A percentile compares a stretch with the other conserved stretches of the same genome.
These are phyloP conservation scores for Parnassius apollo DNA, from an alignment of 2,888 invertebrate genomes.

Conservation along the genomic window DNA sequence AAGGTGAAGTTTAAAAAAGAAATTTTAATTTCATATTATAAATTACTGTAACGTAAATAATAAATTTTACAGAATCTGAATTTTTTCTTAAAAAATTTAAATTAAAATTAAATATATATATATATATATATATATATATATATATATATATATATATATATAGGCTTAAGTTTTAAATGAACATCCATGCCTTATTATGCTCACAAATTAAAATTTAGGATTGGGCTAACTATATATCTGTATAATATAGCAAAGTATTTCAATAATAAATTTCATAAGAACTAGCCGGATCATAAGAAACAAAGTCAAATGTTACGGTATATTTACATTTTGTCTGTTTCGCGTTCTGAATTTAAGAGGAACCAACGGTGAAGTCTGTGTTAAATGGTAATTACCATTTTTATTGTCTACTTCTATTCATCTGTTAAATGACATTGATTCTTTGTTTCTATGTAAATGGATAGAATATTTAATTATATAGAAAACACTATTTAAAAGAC, in stretches of 20 bases:
- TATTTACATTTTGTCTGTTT: slow-evolving; percentile 58
- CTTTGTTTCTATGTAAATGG: slow-evolving; percentile 76
- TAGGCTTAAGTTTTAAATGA: too few species aligned
- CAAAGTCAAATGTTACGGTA: slow-evolving; percentile 59
- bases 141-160: too few species aligned
- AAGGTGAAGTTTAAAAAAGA: too few species aligned
- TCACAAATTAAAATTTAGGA: too few species aligned
- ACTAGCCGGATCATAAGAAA: slow-evolving; percentile 33
- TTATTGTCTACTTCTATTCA: slow-evolving; percentile 73
- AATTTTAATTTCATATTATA: too few species aligned
- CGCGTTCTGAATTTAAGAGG: slow-evolving; percentile 66
- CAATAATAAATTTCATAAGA: not conserved
- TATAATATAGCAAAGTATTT: not conserved
- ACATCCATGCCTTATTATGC: too few species aligned
- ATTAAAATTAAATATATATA: too few species aligned
- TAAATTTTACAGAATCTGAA: too few species aligned
- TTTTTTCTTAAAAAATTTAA: too few species aligned
- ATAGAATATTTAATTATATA: slow-evolving; percentile 70
- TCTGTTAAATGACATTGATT: slow-evolving; percentile 73
- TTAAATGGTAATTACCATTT: slow-evolving; percentile 73
- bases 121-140: too few species aligned
- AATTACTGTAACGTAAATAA: too few species aligned
- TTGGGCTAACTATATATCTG: not conserved
- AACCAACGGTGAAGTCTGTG: slow-evolving; percentile 52
- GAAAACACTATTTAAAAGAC: slow-evolving; percentile 70